phyloP scores from a whole-genome alignment of 2,797 vertebrate species.

The Hippopotamyrus pictus region DNA sequence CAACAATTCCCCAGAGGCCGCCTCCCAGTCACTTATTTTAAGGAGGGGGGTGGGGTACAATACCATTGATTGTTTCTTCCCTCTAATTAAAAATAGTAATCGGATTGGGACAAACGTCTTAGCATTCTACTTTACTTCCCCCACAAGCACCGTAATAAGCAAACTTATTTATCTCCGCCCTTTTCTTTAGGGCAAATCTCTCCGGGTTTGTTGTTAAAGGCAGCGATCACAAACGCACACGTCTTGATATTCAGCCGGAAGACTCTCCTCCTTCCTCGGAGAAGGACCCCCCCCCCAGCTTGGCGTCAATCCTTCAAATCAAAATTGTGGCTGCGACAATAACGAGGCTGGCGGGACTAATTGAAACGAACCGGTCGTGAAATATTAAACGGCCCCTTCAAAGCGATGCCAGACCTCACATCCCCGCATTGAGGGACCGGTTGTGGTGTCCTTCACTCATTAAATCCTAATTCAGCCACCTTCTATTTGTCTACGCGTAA shows the following conservation, averaged over 20 bases:
- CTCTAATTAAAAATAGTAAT: neutral
- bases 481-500: neutral
- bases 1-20: neutral
- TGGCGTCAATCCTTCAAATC: neutral
- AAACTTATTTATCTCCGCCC: neutral
- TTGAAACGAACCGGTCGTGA: neutral
- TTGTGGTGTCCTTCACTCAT: neutral
- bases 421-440: neutral
- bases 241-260: neutral
- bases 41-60: neutral
- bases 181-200: neutral
- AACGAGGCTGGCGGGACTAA: neutral
- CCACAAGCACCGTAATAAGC: neutral
- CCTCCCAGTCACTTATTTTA: neutral
- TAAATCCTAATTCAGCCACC: neutral
- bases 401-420: neutral
- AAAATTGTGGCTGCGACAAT: neutral
- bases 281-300: neutral
- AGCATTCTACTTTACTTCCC: neutral
- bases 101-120: neutral
- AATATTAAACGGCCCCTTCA: constrained; percentile 8
- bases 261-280: too few species aligned
- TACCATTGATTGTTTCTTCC: neutral
- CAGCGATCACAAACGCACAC: neutral
- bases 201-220: neutral